Evolutionary conservation across 2,113 vertebrate genomes (phyloP).

Genomic region (Lasiurus cinereus): DNA sequence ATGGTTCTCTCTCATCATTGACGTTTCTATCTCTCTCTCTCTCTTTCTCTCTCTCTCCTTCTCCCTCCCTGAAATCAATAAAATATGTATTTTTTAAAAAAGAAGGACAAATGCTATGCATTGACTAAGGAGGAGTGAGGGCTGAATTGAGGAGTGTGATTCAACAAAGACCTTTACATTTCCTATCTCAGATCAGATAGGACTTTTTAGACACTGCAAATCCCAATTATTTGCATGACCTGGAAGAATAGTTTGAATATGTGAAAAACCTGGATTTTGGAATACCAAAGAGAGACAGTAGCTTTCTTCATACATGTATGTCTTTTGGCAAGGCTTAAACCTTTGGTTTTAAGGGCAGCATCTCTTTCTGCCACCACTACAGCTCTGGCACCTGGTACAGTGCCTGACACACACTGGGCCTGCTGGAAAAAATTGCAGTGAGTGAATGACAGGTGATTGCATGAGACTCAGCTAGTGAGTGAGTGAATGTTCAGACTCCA

Average conservation of each 20-base stretch:
- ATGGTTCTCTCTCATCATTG: too few species aligned
- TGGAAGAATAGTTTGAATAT: neutral
- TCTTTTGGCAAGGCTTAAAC: neutral
- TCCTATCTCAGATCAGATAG: neutral
- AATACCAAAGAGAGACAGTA: neutral
- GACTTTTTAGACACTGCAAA: neutral
- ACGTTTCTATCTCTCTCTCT: too few species aligned
- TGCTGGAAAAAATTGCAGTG: neutral
- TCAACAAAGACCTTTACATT: neutral
- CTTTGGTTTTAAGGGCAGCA: fast-evolving
- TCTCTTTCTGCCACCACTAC: neutral
- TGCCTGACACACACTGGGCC: too few species aligned
- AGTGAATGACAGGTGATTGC: fast-evolving
- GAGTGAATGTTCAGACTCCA: neutral
- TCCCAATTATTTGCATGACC: neutral
- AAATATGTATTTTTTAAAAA: too few species aligned
- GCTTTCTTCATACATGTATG: neutral
- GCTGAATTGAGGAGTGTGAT: neutral
- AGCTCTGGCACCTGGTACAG: fast-evolving
- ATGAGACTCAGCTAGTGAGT: too few species aligned
- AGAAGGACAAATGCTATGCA: too few species aligned
- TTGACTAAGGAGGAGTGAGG: neutral
- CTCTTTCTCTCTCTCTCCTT: too few species aligned
- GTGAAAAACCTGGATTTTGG: neutral
- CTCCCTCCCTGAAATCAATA: too few species aligned